Percentiles rank a stretch among this genome's conserved stretches.
Evolutionary conservation across 2,888 invertebrate species (phyloP).

Genomic region (Pegoplata infirma): DNA sequence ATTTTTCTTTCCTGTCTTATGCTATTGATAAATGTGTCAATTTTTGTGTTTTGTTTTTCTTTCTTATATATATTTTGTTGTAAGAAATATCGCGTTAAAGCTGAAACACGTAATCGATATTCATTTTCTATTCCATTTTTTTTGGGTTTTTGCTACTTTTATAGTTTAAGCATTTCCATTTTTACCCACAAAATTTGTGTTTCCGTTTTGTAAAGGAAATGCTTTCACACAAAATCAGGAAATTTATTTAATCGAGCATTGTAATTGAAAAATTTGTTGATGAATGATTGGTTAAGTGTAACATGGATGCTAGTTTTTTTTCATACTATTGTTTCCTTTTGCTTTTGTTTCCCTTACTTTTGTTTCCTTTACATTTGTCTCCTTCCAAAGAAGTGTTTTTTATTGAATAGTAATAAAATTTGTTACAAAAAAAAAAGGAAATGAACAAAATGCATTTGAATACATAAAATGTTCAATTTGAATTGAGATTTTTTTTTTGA

Average conservation of each 20-base stretch:
- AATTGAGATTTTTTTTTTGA: background rate
- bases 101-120: constrained; percentile 24
- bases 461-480: background rate
- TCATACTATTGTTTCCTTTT: too few species aligned
- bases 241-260: constrained; percentile 50
- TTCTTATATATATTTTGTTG: background rate
- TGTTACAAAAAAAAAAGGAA: background rate
- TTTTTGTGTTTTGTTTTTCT: too few species aligned
- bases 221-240: constrained; percentile 20
- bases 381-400: background rate
- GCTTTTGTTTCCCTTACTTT: background rate
- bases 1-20: too few species aligned
- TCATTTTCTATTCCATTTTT: constrained; percentile 29
- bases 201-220: constrained; percentile 22
- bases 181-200: constrained; percentile 34
- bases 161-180: constrained; percentile 29
- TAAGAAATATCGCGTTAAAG: background rate
- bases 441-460: background rate
- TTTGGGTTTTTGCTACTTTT: constrained; percentile 5
- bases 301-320: constrained; percentile 1
- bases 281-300: constrained; percentile 50
- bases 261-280: constrained; percentile 53
- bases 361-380: background rate
- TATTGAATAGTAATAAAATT: too few species aligned
- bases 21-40: background rate